Evolutionary conservation across 2,888 invertebrate species (phyloP), one percentile per base, ranked within the genome.

Genomic region (Ochropleura leucogaster): DNA sequence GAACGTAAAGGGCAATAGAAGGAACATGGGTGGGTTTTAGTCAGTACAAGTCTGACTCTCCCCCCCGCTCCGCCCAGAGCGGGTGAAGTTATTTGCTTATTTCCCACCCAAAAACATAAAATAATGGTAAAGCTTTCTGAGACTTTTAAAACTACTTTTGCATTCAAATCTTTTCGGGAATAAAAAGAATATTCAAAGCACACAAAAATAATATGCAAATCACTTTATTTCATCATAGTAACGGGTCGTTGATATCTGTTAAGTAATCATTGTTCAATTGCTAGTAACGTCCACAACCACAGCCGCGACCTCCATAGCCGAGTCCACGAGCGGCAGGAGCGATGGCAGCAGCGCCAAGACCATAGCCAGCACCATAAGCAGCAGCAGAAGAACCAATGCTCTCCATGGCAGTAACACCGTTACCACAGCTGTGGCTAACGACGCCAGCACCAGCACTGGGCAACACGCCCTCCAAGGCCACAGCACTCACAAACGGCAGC

Each of bases 331-430:
- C 1, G 8, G 4, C 57, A 30, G 57, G 57, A 16, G 57, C 14
- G 57, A 57, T 57, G 57, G 30, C 57, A 30, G 57, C 57, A 14
- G 30, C 30, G 16, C 57, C 57, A 1, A 59, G 12, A 5, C 55
- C 59, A 57, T 30, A 30, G 4, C 57, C 57, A 57, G 57, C 8
- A 8, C 57, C 57, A 30, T 30, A 30, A 64, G 64, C 66, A 20
- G 59, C 77, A 59, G 71, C 66, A 63, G 76, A 55, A 66, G 74
- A 55, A 69, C 42, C 12, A 40, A 80, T 79, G 12, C 67, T 80
- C 53, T 74, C 71, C 64, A 85, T 83, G 72, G 75, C 76, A 74
- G 80, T 80, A 18, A 71, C 14, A 12, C 87, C 82, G 20, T 80
- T 74, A 69, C 87, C 80, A 44, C 73, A 68, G 65, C 82, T 75